Evolutionary conservation across 2,113 vertebrate species (phyloP), one percentile per base, ranked within the genome.

Genomic region (Hemibagrus wyckioides): DNA sequence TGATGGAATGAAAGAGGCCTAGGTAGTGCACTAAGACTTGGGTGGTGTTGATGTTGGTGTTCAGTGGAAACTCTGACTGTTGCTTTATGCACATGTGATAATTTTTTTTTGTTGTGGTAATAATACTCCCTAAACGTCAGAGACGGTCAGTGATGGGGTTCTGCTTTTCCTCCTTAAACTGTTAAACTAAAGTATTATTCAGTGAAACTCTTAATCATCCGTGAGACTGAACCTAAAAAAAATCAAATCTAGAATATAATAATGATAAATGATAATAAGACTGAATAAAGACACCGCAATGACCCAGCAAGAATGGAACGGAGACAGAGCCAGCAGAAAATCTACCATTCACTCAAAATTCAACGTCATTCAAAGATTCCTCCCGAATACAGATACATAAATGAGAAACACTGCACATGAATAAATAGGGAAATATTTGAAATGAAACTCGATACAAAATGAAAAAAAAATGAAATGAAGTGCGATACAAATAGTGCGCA

Each of bases 121-220:
- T 69, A 92, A 89, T 89, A 92, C 91, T 90, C 91, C 77, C 81
- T 91, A 89, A 91, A 67, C 71, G 59, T 41, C 89, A 48, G 44
- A 48, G 44, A 48, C 9, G 41, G 23, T 81, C 54, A 81, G 59
- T 17, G 48, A 69, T 57, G 21, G 25, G 50, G 21, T 76, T 77
- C 52, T 59, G 63, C 23, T 54, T 57, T 33, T 25, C 14, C 0
- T n/a, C 25, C 14, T 41, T 82, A 36, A 41, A 41, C 54, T 57
- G 57, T 23, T 75, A 5, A 44, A 33, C 28, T 52, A 79, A 79
- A 14, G 14, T 9, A 19, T 79, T 79, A 79, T 50, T 52, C 15
- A 6, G 39, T 75, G 23, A 28, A 44, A 28, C 69, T 75, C 39
- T 75, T 48, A 23, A 75, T 14, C 6, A 41, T 44, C 36, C 25